Conservation (phyloP, 2,888 invertebrate species). For the Macrosiphum euphorbiae region DNA sequence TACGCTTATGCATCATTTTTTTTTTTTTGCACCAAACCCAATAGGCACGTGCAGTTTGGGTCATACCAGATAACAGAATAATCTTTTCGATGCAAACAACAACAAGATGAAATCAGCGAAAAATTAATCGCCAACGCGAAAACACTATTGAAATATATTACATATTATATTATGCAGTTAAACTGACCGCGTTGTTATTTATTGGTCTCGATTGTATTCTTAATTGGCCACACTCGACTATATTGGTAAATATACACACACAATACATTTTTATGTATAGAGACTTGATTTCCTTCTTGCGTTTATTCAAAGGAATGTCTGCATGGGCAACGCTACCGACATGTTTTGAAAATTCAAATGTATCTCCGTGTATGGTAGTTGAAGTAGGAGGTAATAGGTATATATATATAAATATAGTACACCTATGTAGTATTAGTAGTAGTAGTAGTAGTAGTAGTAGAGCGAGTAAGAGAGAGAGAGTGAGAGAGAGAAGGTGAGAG, state of each 20-base stretch:
- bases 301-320: conserved; percentile 42
- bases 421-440: background rate
- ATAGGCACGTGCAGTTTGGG: background rate
- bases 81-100: background rate
- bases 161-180: background rate
- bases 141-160: conserved; percentile 24
- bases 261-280: background rate
- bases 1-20: background rate
- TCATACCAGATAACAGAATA: background rate
- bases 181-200: conserved; percentile 43
- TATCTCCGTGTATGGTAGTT: conserved; percentile 16
- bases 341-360: conserved; percentile 47
- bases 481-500: background rate
- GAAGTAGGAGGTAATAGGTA: conserved; percentile 10
- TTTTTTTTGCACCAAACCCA: background rate
- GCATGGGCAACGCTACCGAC: background rate
- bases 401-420: background rate
- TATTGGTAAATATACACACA: background rate
- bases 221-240: conserved; percentile 18
- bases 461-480: background rate
- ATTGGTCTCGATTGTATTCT: conserved; percentile 41
- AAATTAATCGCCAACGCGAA: conserved; percentile 11
- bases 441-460: too few species aligned
- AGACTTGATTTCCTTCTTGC: background rate
- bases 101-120: conserved; percentile 15